Base-by-base conservation (phyloP, 2,797 vertebrate species). In the Phataginus tetradactyla region DNA sequence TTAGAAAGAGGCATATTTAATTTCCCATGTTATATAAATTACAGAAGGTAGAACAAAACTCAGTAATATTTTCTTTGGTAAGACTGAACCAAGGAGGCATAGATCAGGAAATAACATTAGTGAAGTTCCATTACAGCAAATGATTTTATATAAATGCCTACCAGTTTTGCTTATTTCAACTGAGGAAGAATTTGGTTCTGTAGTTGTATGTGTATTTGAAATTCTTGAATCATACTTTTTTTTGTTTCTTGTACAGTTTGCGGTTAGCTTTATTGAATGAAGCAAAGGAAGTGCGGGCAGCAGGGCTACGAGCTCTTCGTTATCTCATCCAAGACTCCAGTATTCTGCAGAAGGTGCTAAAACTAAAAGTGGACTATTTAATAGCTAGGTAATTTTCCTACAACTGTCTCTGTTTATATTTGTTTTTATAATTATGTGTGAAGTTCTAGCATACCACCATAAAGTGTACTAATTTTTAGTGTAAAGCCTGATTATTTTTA, bases 231-330 rank as follows among this genome's bases (percentile, higher is more conserved):
- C 42, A 69, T 53, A 86, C 80, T 8, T 55, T 25, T 71, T 15
- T 34, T 95, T 64, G 92, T 97, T 98, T 97, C 45, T 71, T 18
- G 68, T 97, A 8, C 94, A 99, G 99, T 98, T 98, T 99, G 98
- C 98, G 99, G 89, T 98, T 99, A 98, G 99, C 99, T 98, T 99
- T 99, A 95, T 98, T 99, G 92, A 99, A 99, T 95, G 99, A 99
- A 99, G 99, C 99, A 68, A 99, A 99, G 98, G 99, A 99, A 98
- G 99, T 99, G 84, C 99, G 99, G 97, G 99, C 99, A 96, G 99
- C 99, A 66, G 99, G 99, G 55, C 98, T 99, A 96, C 99, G 99
- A 98, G 99, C 99, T 4, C 99, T 99, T 96, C 99, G 99, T 53
- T 99, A 99, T 98, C 99, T 99, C 96, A 99, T 99, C 97, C 98